phyloP scores from a whole-genome alignment of 2,888 invertebrate genomes.

The Diaperis boleti region DNA sequence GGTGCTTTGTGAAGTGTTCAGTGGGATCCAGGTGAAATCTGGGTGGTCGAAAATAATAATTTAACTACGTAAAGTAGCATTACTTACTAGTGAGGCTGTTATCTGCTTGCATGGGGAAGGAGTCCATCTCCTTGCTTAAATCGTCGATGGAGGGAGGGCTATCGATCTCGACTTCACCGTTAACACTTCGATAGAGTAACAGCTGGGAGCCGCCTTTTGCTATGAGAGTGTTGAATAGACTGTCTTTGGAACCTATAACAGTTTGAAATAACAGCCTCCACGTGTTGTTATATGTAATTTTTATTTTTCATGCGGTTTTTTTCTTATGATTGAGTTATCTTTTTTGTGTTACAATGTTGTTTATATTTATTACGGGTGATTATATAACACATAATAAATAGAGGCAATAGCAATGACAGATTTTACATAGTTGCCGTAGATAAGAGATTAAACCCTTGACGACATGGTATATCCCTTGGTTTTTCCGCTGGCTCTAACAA shows the following conservation, averaged over 20 bases:
- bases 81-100: background rate
- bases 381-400: too few relatives aligned
- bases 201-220: slow-evolving; percentile 5
- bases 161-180: background rate
- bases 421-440: too few relatives aligned
- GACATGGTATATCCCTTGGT: too few relatives aligned
- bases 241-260: background rate
- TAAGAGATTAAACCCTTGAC: too few relatives aligned
- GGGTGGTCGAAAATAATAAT: background rate
- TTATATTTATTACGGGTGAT: too few relatives aligned
- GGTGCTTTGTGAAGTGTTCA: background rate
- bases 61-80: background rate
- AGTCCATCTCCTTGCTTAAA: slow-evolving; percentile 15
- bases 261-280: too few relatives aligned
- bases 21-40: slow-evolving; percentile 37
- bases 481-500: too few relatives aligned
- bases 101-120: background rate
- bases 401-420: too few relatives aligned
- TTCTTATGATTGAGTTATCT: background rate
- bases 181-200: background rate
- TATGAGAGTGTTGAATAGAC: background rate
- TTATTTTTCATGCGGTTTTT: too few relatives aligned
- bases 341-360: too few relatives aligned
- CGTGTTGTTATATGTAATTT: too few relatives aligned
- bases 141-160: background rate